Evolutionary conservation across 2,113 vertebrate genomes (phyloP).

Genomic region (Coreoperca whiteheadi): DNA sequence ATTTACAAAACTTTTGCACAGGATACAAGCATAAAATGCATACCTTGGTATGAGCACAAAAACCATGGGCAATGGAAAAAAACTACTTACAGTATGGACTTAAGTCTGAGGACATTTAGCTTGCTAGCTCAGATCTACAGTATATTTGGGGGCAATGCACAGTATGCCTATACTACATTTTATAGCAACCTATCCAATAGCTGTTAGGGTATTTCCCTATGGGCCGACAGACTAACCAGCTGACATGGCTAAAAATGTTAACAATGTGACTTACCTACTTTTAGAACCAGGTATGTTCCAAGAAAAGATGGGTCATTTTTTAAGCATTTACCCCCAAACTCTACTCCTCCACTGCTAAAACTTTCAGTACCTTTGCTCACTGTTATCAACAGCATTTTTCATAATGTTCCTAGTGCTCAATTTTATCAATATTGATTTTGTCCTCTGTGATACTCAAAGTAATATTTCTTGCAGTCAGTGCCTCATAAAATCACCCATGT

Average conservation of each 20-base stretch:
- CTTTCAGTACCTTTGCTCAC: not conserved
- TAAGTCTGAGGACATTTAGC: too few species aligned
- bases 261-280: not conserved
- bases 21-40: not conserved
- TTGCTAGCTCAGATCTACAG: too few species aligned
- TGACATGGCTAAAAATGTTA: too few species aligned
- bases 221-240: too few species aligned
- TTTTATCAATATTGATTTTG: slow-evolving; percentile 62
- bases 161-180: too few species aligned
- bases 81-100: too few species aligned
- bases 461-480: slow-evolving; percentile 40
- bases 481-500: slow-evolving; percentile 40
- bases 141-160: too few species aligned
- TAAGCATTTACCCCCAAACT: not conserved
- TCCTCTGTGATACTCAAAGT: slow-evolving; percentile 38
- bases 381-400: slow-evolving; percentile 30
- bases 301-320: not conserved
- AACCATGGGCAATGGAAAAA: not conserved
- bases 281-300: not conserved
- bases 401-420: slow-evolving; percentile 28
- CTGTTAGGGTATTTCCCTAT: too few species aligned
- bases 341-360: not conserved
- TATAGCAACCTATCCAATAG: too few species aligned
- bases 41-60: not conserved
- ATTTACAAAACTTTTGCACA: not conserved